Conservation (phyloP, 2,888 invertebrate genomes). For the Steinernema scapterisci region DNA sequence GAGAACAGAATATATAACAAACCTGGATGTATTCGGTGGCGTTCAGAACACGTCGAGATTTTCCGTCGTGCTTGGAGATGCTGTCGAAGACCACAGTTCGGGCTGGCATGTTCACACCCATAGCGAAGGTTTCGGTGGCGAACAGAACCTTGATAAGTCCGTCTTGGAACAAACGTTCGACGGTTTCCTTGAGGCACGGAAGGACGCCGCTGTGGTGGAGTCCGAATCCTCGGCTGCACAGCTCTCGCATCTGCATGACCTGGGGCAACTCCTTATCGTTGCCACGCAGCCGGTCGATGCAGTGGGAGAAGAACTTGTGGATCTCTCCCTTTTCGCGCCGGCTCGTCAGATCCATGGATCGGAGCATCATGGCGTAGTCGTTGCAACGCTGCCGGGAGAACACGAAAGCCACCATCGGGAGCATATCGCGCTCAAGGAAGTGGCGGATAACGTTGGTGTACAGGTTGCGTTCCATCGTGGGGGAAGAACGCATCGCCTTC, state of each 20-base stretch:
- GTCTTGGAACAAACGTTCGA: conserved; percentile 92
- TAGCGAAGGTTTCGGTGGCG: conserved; percentile 98
- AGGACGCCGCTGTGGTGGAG: conserved; percentile 97
- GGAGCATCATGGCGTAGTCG: conserved; percentile 74
- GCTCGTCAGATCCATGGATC: conserved; percentile 79
- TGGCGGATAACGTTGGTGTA: conserved; percentile 84
- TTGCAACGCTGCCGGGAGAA: conserved; percentile 84
- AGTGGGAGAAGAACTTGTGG: conserved; percentile 82
- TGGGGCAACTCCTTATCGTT: conserved; percentile 88
- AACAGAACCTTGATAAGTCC: conserved; percentile 89
- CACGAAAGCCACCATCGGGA: conserved; percentile 92
- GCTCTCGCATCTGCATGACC: conserved; percentile 76
- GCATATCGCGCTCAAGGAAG: conserved; percentile 79
- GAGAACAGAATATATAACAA: conserved; percentile 72
- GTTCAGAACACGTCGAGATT: conserved; percentile 76
- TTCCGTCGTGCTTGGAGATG: conserved; percentile 87
- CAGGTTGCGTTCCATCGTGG: conserved; percentile 77
- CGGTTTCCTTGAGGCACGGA: conserved; percentile 97
- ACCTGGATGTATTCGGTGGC: conserved; percentile 97
- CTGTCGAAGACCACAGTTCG: conserved; percentile 95
- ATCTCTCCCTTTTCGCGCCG: conserved; percentile 82
- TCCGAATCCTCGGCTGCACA: conserved; percentile 79
- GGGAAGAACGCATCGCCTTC: not conserved
- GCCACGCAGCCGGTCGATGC: conserved; percentile 81
- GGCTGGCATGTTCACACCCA: conserved; percentile 99